Evolutionary conservation across 2,113 vertebrate species (phyloP), one percentile per base, ranked within the genome.

Genomic region (Neogobius melanostomus): DNA sequence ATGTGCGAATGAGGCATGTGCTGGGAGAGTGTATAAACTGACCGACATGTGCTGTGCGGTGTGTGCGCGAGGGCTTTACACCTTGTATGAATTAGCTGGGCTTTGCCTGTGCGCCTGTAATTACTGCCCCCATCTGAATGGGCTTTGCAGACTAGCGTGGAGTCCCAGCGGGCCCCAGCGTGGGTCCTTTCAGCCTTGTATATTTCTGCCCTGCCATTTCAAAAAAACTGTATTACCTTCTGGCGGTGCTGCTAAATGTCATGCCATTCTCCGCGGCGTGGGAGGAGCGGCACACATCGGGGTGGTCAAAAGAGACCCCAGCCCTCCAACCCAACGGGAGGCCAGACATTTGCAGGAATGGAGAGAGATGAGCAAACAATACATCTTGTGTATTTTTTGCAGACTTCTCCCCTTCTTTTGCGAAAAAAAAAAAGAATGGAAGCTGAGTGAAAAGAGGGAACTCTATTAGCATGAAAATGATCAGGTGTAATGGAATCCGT

Each of bases 181-280:
- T 88, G 90, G 83, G 87, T 82, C 86, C 85, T 91, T 91, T 91
- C 88, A 91, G 85, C 72, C 75, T 68, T 84, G 77, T 85, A 84
- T 89, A 91, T 89, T 91, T 80, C 84, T 86, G 82, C 76, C 36
- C 77, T 88, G 89, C 89, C 87, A 86, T 90, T 90, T 88, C 66
- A 87, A 81, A 79, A 36, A 72, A 89, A 87, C 89, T 83, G 79
- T 89, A 87, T 90, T 88, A 90, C 77, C 43, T 66, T 79, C 77
- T 81, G 81, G 87, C 82, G 88, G 82, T 84, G 85, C 88, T 90
- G 85, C 74, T 90, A 91, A 91, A 91, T 91, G 91, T 92, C 91
- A 92, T 85, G 86, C 77, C 87, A 89, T 90, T 91, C 88, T 89
- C 87, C 79, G 76, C 86, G 74, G 88, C 88, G 86, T 89, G 88